Evolutionary conservation across 1,140 invertebrate species (phyloP).

Genomic region (Drosophila chauvacae): DNA sequence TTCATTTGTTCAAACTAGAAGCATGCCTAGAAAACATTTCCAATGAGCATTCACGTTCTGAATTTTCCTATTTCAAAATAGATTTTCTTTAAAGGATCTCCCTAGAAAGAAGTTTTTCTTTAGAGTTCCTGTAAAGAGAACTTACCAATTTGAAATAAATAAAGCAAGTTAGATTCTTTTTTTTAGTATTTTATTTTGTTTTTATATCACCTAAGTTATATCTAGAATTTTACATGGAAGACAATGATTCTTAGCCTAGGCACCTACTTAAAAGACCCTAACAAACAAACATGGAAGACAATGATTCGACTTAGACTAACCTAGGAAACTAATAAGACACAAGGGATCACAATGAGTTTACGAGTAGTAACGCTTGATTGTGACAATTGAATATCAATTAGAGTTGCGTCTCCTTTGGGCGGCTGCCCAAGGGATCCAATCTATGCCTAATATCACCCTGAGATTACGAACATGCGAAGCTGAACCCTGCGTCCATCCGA

Average conservation of each 20-base stretch:
- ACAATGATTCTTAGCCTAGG: conserved; percentile 73
- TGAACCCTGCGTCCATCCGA: conserved; percentile 34
- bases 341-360: conserved; percentile 59
- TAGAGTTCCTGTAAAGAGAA: not conserved
- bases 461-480: conserved; percentile 80
- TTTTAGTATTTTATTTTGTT: conserved; percentile 43
- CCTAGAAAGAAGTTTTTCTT: not conserved
- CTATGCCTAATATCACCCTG: conserved; percentile 83
- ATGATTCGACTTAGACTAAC: conserved; percentile 68
- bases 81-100: not conserved
- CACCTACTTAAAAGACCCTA: conserved; percentile 48
- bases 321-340: conserved; percentile 35
- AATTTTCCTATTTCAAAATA: too few species aligned
- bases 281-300: conserved; percentile 84
- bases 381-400: conserved; percentile 58
- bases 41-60: not conserved
- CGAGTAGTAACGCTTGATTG: conserved; percentile 48
- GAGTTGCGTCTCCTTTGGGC: conserved; percentile 36
- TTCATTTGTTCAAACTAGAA: conserved; percentile 5
- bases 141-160: not conserved
- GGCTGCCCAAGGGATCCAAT: conserved; percentile 31
- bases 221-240: conserved; percentile 78
- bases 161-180: not conserved
- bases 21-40: not conserved
- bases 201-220: conserved; percentile 41